These are phyloP conservation scores for Malurus cyaneus DNA, from an alignment of 2,113 vertebrate genomes.

Conservation along the genomic window DNA sequence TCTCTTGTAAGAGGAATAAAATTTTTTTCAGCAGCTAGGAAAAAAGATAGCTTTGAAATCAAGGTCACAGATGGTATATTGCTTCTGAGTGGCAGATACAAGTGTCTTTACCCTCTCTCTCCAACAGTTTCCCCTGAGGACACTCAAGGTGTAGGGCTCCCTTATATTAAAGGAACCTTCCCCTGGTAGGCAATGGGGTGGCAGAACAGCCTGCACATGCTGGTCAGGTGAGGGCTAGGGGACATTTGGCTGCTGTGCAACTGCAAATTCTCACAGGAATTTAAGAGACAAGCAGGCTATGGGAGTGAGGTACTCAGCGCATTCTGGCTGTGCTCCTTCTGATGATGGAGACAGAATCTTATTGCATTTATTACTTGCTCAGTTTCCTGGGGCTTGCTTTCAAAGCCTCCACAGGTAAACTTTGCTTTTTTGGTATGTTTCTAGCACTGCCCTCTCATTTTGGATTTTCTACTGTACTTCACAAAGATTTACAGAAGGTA, in stretches of 20 bases:
- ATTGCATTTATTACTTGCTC: not conserved
- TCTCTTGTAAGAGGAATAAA: not conserved
- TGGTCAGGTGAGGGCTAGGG: rapidly evolving
- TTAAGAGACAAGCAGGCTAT: not conserved
- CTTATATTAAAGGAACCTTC: not conserved
- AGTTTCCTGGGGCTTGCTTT: not conserved
- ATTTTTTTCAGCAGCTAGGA: not conserved
- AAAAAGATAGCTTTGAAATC: not conserved
- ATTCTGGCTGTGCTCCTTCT: not conserved
- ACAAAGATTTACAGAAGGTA: not conserved
- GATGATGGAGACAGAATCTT: not conserved
- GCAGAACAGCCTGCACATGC: rapidly evolving
- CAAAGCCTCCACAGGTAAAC: not conserved
- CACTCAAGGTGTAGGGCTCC: not conserved
- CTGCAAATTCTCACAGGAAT: not conserved
- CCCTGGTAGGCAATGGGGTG: rapidly evolving
- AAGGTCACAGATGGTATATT: not conserved
- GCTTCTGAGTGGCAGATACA: not conserved
- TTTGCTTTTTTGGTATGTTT: not conserved
- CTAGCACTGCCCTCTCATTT: not conserved
- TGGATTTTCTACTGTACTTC: not conserved
- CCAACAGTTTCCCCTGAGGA: not conserved
- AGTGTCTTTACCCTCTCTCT: not conserved
- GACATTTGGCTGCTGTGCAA: not conserved
- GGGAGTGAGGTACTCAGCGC: not conserved